Evolutionary conservation across 2,888 invertebrate genomes (phyloP).

Genomic region (Pasiphila rectangulata): DNA sequence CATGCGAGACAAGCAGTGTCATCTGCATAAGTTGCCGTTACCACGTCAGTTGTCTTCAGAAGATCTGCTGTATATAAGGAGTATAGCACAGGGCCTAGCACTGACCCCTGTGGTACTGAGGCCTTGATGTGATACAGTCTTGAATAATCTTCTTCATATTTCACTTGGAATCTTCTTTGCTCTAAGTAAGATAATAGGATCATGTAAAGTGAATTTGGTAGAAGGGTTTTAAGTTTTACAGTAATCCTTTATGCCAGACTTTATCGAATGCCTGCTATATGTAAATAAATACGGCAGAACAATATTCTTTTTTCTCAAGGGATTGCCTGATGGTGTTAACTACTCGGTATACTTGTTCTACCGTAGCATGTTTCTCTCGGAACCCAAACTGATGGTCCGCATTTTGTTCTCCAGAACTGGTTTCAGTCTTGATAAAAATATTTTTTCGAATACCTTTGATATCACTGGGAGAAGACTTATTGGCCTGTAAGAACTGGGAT

Average conservation of each 20-base stretch:
- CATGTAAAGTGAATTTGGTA: slow-evolving; percentile 1
- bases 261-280: too few species aligned
- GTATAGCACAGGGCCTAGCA: not conserved
- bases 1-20: not conserved
- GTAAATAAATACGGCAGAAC: slow-evolving; percentile 12
- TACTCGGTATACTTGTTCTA: slow-evolving; percentile 24
- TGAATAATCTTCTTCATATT: not conserved
- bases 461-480: too few species aligned
- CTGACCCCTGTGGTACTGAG: not conserved
- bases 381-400: not conserved
- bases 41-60: not conserved
- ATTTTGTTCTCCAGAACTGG: not conserved
- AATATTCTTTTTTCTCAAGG: slow-evolving; percentile 23
- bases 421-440: not conserved
- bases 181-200: not conserved
- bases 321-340: slow-evolving; percentile 14
- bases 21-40: not conserved
- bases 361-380: slow-evolving; percentile 7
- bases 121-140: not conserved
- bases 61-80: not conserved
- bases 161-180: too few species aligned
- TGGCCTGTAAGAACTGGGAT: too few species aligned
- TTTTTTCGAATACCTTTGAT: not conserved
- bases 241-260: slow-evolving; percentile 1
- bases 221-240: not conserved